These are phyloP conservation scores for Acronicta leporina DNA, from an alignment of 2,888 invertebrate genomes.

Conservation along the genomic window DNA sequence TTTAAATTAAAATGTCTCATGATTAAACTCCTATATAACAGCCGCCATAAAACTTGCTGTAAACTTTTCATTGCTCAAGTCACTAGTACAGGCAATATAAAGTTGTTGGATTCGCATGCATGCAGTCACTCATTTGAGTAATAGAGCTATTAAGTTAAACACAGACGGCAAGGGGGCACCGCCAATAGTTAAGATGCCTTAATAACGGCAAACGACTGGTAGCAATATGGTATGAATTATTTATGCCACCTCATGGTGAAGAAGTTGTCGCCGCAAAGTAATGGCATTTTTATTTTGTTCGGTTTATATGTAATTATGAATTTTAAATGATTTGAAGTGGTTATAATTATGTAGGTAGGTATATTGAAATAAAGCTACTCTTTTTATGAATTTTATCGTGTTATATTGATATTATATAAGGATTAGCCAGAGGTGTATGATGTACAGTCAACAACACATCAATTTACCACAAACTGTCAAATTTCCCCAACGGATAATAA, in stretches of 20 bases:
- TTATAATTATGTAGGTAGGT: too few relatives aligned
- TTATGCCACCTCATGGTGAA: constrained; percentile 42
- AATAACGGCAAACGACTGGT: constrained; percentile 63
- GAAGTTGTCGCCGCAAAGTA: constrained; percentile 35
- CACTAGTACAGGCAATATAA: constrained; percentile 54
- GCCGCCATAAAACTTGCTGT: constrained; percentile 15
- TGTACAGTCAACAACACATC: too few relatives aligned
- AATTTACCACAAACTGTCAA: too few relatives aligned
- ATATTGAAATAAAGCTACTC: too few relatives aligned
- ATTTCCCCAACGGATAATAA: too few relatives aligned
- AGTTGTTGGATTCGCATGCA: constrained; percentile 66
- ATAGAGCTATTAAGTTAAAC: constrained; percentile 80
- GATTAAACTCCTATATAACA: neutral
- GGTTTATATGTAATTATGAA: constrained; percentile 19
- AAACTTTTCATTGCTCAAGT: constrained; percentile 39
- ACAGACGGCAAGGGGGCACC: constrained; percentile 62
- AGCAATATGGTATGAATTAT: constrained; percentile 71
- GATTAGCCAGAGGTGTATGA: too few relatives aligned
- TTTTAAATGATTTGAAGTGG: constrained; percentile 9
- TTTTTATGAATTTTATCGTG: too few relatives aligned
- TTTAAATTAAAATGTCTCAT: too few relatives aligned
- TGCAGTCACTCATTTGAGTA: constrained; percentile 71
- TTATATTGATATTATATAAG: too few relatives aligned
- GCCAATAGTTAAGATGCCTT: constrained; percentile 70
- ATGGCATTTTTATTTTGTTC: constrained; percentile 39